phyloP scores from a whole-genome alignment of 30 jellyfish, hydroid and myxozoan species.

The Euphysa ruthae region DNA sequence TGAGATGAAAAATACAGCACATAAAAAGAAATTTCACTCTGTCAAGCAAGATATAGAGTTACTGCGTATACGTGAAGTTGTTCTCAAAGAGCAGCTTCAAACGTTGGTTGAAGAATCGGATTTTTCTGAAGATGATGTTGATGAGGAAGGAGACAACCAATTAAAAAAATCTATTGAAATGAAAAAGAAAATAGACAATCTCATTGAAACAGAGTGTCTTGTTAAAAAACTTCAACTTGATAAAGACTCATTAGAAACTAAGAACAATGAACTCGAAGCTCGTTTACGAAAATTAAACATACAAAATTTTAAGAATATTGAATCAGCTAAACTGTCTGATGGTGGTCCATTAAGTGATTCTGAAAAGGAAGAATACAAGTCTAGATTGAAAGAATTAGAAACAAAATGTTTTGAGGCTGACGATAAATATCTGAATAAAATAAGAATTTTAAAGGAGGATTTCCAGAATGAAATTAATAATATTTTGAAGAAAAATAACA shows the following conservation, averaged over 20 bases:
- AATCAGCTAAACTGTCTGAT: constrained; percentile 1
- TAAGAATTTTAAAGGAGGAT: constrained; percentile 56
- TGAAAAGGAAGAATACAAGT: constrained; percentile 20
- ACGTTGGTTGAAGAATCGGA: constrained; percentile 82
- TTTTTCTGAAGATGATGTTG: constrained; percentile 56
- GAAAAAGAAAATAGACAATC: constrained; percentile 53
- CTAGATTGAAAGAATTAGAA: constrained; percentile 34
- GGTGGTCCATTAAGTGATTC: constrained; percentile 5
- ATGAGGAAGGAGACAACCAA: constrained; percentile 52
- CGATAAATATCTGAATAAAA: constrained; percentile 38
- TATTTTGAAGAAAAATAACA: not conserved
- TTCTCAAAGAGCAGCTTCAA: constrained; percentile 78
- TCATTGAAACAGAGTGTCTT: constrained; percentile 69
- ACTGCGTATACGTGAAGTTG: constrained; percentile 74
- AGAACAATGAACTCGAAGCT: constrained; percentile 15
- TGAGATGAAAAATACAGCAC: constrained; percentile 49
- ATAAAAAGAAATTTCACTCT: constrained; percentile 35
- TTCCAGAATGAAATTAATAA: constrained; percentile 34
- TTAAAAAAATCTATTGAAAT: constrained; percentile 63
- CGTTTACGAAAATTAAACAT: constrained; percentile 25
- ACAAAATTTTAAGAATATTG: constrained; percentile 4
- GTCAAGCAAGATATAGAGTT: constrained; percentile 79
- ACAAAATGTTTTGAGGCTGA: constrained; percentile 51
- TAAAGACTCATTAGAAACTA: constrained; percentile 28
- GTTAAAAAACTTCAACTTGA: constrained; percentile 49